Evolutionary conservation across 2,113 vertebrate genomes (phyloP).

Genomic region (Mola mola): DNA sequence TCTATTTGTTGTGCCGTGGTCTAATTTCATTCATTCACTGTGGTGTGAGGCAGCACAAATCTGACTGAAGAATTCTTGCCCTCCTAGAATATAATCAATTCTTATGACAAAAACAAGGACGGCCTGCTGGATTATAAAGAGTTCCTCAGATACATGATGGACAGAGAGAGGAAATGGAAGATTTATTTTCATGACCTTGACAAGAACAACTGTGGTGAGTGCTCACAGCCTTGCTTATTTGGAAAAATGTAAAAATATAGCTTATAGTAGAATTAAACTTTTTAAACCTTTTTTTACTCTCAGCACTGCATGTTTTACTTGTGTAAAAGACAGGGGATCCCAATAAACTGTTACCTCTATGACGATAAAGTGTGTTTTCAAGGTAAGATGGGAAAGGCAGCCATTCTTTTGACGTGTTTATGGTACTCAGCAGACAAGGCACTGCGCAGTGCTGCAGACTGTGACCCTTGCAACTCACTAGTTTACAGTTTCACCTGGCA

Average conservation of each 20-base stretch:
- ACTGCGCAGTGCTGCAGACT: not conserved
- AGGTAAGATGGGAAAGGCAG: conserved; percentile 14
- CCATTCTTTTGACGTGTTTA: conserved; percentile 18
- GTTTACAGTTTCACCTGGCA: conserved; percentile 3
- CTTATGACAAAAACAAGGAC: conserved; percentile 76
- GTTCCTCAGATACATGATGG: conserved; percentile 80
- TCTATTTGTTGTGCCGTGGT: not conserved
- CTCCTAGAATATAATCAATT: conserved; percentile 68
- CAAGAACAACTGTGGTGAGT: conserved; percentile 81
- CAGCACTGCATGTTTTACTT: too few species aligned
- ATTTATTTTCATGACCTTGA: conserved; percentile 80
- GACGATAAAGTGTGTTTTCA: conserved; percentile 12
- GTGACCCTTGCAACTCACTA: conserved; percentile 18
- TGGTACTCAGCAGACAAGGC: conserved; percentile 17
- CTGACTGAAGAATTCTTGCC: too few species aligned
- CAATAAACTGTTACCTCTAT: not conserved
- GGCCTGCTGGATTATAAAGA: conserved; percentile 78
- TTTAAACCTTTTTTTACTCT: too few species aligned
- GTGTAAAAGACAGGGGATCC: too few species aligned
- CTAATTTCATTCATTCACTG: not conserved
- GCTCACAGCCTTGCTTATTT: not conserved
- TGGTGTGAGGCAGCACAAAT: not conserved
- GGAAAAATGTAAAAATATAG: too few species aligned
- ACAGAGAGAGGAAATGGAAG: conserved; percentile 81
- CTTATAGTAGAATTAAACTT: too few species aligned